Evolutionary conservation across 23 tunicate genomes (phyloP).

Genomic region (Diplosoma virens): DNA sequence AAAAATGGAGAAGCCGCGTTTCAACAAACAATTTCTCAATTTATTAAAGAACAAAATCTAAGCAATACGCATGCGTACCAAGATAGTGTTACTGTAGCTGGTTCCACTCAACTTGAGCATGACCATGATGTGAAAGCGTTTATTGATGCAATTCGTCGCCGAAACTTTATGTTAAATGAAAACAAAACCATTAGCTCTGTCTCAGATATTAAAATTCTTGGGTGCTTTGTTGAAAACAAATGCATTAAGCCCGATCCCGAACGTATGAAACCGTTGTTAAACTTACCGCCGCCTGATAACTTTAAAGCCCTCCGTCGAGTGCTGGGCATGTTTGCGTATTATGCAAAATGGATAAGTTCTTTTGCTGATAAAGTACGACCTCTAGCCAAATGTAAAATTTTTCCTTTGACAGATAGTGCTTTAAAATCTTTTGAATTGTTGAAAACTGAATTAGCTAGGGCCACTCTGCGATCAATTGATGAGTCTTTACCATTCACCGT

Average conservation of each 20-base stretch:
- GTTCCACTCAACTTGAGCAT: conserved; percentile 17
- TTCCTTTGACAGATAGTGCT: conserved; percentile 12
- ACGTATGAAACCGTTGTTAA: conserved; percentile 3
- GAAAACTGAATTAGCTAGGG: not conserved
- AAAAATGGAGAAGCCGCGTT: conserved; percentile 21
- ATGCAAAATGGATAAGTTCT: conserved; percentile 12
- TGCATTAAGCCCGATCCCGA: conserved; percentile 24
- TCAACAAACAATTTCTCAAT: not conserved
- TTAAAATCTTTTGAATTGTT: not conserved
- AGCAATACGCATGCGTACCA: not conserved
- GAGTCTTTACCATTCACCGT: conserved; percentile 22
- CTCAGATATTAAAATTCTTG: not conserved
- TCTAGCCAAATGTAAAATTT: not conserved
- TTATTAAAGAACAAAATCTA: not conserved
- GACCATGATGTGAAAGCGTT: conserved; percentile 14
- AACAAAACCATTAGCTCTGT: conserved; percentile 5
- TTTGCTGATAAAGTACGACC: conserved; percentile 25
- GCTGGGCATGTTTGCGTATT: conserved; percentile 15
- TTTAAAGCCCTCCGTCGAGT: not conserved
- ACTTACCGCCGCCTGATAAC: conserved; percentile 4
- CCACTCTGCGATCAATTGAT: conserved; percentile 13
- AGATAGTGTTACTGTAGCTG: conserved; percentile 23
- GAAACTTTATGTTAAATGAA: conserved; percentile 14
- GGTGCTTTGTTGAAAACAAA: conserved; percentile 11
- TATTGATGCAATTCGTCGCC: not conserved